Base-by-base conservation (phyloP, 2,797 vertebrate species). In the Fundulus diaphanus region DNA sequence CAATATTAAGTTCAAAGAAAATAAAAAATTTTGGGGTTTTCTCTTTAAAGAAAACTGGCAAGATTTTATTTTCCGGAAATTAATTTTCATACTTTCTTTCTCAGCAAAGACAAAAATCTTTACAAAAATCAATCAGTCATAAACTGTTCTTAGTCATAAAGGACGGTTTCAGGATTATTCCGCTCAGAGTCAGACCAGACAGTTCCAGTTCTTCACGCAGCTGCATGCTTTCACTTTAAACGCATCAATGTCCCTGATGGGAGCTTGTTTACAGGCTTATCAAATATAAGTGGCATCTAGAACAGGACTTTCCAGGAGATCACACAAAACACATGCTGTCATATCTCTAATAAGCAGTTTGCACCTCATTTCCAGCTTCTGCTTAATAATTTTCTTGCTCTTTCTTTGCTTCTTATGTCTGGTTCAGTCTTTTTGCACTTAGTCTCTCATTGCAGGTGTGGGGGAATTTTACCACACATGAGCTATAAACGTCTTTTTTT, bases 361-460 rank as follows among this genome's bases (percentile, higher is more conserved):
- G 73, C 67, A 37, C 70, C 69, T 84, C 70, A 51, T 68, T 57
- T 73, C 27, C 48, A 20, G 52, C 49, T 71, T 46, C 33, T 27
- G 11, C 66, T 75, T 67, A 31, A 37, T 6, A 37, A 57, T 59
- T 71, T 20, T 71, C 51, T 73, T 51, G 72, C 27, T 52, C 52
- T 80, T 61, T 66, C 49, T 66, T 12, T n/a, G 2, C 37, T 27
- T 61, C 40, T 61, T 31, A 1, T 74, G 37, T 81, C 35, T 69
- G 33, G 57, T 48, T 82, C 27, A 56, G 49, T 87, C 68, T 78
- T 76, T 66, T 61, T 74, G 68, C 75, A 72, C 75, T 82, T 77
- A 81, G 56, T 86, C 69, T 82, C 22, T 57, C 77, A 44, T 9
- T 51, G 82, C 88, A 91, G 84, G 82, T 92, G 89, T 78, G 85